Base-by-base conservation (phyloP, 64 coral and sea anemone species). In the Actinia tenebrosa region DNA sequence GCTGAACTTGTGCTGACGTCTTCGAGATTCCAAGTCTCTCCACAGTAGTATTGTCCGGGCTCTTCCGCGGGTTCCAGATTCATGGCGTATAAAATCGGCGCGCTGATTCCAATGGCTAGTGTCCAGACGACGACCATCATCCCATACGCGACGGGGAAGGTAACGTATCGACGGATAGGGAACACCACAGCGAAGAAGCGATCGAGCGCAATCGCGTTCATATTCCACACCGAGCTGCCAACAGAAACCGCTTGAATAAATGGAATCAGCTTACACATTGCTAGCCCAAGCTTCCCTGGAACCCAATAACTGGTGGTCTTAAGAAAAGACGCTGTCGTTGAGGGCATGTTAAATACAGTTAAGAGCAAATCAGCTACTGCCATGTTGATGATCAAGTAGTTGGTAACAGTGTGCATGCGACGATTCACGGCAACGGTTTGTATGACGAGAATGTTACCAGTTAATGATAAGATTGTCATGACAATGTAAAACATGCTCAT, bases 341-440 rank as follows among this genome's bases (percentile, higher is more conserved):
- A 59, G 0, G 94, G 85, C 91, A 93, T 97, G 54, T 89, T 93
- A 42, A 90, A 90, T 1, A 90, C 60, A 16, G 94, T 93, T 5
- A 97, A 45, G 10, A 97, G 60, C 4, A 97, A 80, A 26, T 97
- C 94, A 3, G 91, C 92, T 2, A 91, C 50, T 2, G 94, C 94
- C 94, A 97, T 93, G 79, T 97, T 97, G 14, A 97, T 90, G 19
- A 97, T 97, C 16, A 97, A n/a, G 64, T 90, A 97, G 62, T 97
- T 97, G 42, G 94, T 97, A 16, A 97, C 85, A 53, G 88, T 93
- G 62, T 59, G 94, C 94, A 97, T 97, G 3, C 86, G 88, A n/a
- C 88, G 85, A 71, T 97, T 93, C 44, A 82, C 27, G 2, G 93
- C 1, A 50, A 97, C 94, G 11, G 88, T 90, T 44, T 46, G 83